Percentiles rank a stretch among this genome's conserved stretches.
These are phyloP conservation scores for Alaudala cheleensis DNA, from an alignment of 2,113 vertebrate species.

Conservation along the genomic window DNA sequence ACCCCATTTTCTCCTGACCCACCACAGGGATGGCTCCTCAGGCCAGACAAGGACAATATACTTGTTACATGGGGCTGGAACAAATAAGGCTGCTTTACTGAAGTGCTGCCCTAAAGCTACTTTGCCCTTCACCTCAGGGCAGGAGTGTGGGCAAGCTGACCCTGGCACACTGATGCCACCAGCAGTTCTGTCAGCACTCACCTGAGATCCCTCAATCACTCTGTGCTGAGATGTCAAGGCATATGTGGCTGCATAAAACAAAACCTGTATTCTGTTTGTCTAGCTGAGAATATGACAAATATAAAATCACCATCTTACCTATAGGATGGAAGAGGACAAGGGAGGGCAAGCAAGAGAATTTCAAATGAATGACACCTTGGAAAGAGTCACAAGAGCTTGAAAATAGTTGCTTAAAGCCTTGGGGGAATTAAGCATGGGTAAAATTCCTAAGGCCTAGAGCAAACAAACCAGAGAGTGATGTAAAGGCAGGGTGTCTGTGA, in stretches of 20 bases:
- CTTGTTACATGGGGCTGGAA: not conserved
- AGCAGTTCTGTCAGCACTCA: not conserved
- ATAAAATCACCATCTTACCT: accelerated
- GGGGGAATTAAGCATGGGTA: not conserved
- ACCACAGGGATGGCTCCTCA: not conserved
- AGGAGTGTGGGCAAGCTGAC: not conserved
- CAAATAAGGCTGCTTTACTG: not conserved
- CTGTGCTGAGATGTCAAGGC: not conserved
- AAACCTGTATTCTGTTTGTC: not conserved
- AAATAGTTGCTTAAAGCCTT: not conserved
- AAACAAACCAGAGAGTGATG: not conserved
- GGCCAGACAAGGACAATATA: not conserved
- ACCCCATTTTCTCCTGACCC: not conserved
- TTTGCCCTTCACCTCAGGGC: not conserved
- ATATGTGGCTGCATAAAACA: not conserved
- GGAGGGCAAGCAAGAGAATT: not conserved
- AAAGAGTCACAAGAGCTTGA: not conserved
- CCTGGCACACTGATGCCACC: accelerated
- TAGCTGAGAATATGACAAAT: not conserved
- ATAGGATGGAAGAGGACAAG: not conserved
- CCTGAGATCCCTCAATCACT: not conserved
- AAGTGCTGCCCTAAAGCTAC: not conserved
- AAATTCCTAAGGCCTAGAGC: not conserved
- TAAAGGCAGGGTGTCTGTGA: not conserved
- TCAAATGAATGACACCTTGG: not conserved